A percentile compares a stretch with the other conserved stretches of the same genome.
Conservation (phyloP, 2,888 invertebrate genomes). For the Gymnosoma rotundatum region DNA sequence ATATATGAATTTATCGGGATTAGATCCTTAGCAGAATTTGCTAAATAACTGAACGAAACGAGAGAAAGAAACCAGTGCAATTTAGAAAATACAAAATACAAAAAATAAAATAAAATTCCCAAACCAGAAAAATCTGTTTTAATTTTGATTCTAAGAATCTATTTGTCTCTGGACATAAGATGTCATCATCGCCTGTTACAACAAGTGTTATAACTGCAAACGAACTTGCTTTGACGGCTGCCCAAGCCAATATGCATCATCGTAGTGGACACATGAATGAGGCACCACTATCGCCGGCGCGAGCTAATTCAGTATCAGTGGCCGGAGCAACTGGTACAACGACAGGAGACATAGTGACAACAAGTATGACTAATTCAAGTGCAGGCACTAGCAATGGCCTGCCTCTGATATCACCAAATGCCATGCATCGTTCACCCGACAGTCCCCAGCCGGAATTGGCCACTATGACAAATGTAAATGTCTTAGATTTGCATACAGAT, state of each 20-base stretch:
- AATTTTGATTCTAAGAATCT: conserved; percentile 60
- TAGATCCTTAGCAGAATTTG: conserved; percentile 14
- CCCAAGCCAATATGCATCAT: conserved; percentile 72
- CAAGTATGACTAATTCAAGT: conserved; percentile 74
- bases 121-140: conserved; percentile 15
- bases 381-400: conserved; percentile 79
- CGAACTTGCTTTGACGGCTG: conserved; percentile 77
- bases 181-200: conserved; percentile 78
- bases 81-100: background rate
- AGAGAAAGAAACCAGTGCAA: conserved; percentile 46
- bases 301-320: conserved; percentile 59
- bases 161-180: conserved; percentile 72
- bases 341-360: conserved; percentile 75
- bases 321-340: conserved; percentile 68
- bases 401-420: conserved; percentile 77
- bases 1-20: conserved; percentile 16
- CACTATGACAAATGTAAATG: conserved; percentile 94
- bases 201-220: conserved; percentile 80
- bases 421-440: conserved; percentile 83
- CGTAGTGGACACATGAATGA: conserved; percentile 70
- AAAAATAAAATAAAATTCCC: too few relatives aligned
- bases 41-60: background rate
- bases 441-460: conserved; percentile 90
- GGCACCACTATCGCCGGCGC: conserved; percentile 66
- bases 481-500: conserved; percentile 86